Percentiles rank a stretch among this genome's conserved stretches.
phyloP scores from a whole-genome alignment of 1,140 invertebrate species.

The Mamestra configurata region DNA sequence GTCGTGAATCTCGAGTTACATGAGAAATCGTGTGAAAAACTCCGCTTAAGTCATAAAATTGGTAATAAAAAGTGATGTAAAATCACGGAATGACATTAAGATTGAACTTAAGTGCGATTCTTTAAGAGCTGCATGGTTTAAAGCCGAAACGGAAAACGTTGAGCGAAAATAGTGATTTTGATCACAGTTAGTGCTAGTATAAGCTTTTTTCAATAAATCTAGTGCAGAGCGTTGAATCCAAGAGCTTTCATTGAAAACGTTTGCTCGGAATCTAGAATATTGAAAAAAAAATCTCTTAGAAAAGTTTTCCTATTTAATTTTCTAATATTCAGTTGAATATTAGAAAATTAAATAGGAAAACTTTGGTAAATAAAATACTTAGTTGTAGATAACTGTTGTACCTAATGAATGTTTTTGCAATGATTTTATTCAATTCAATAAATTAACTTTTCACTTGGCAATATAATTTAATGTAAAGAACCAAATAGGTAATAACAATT shows the following conservation, averaged over 20 bases:
- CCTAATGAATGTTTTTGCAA: too few species aligned
- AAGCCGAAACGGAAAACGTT: not conserved
- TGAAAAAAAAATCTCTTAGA: not conserved
- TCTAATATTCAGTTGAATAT: too few species aligned
- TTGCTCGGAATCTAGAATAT: not conserved
- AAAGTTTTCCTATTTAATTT: not conserved
- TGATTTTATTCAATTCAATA: not conserved
- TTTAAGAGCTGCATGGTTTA: not conserved
- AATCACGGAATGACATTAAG: not conserved
- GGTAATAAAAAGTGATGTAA: slow-evolving; percentile 18
- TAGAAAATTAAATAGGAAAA: not conserved
- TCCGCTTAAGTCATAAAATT: slow-evolving; percentile 19
- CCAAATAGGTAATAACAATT: not conserved
- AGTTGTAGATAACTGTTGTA: too few species aligned
- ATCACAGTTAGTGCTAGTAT: not conserved
- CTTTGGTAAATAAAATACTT: not conserved
- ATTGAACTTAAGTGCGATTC: not conserved
- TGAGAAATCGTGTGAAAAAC: slow-evolving; percentile 31
- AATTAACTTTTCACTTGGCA: not conserved
- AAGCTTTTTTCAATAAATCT: slow-evolving; percentile 10
- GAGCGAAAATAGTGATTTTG: not conserved
- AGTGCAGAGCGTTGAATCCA: not conserved
- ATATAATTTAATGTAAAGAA: too few species aligned
- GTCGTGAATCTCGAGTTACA: slow-evolving; percentile 26
- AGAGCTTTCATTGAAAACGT: not conserved